Base-by-base conservation (phyloP, 2,113 vertebrate genomes). In the Noturus placidus region DNA sequence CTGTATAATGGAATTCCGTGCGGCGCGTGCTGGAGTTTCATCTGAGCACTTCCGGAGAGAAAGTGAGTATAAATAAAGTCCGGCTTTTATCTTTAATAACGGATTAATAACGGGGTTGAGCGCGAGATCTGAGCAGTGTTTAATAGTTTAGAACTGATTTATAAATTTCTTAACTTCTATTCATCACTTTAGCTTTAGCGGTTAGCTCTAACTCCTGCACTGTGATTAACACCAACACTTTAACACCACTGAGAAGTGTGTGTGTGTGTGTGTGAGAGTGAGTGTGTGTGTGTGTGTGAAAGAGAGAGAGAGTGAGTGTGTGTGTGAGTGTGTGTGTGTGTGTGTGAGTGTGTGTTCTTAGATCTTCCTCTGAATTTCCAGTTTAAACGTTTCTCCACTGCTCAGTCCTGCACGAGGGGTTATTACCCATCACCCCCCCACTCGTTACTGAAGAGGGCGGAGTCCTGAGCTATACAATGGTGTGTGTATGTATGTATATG, bases 361-460 rank as follows among this genome's bases (percentile, higher is more conserved):
- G 98, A 96, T 95, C 96, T 99, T 90, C 97, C 98, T 5, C 93
- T 99, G 96, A 97, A 99, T 95, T 97, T 97, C 91, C 96, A 52
- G 52, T 52, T 52, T 52, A 52, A 52, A 13, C 96, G 95, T 92
- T 99, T 99, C 93, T 98, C 96, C 91, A 92, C 95, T 25, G 94
- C 96, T 92, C 96, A 85, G 93, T 96, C 96, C 87, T 95, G 95
- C 92, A 97, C 94, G 70, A 94, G 92, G 0, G 98, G 97, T 82
- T 99, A 97, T 93, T 99, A 97, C 92, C 98, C 98, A 86, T 93
- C 94, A n/a, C 97, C 97, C 91, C 97, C 97, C 4, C 90, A 94
- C 90, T 96, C 92, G 17, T 93, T 98, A 91, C 91, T 96, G 92
- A 95, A 94, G 94, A 94, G 87, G 88, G 94, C 91, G 72, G 94